A percentile compares a stretch with the other conserved stretches of the same genome.
Evolutionary conservation across 2,888 invertebrate species (phyloP).

Genomic region (Ethmia dodecea): DNA sequence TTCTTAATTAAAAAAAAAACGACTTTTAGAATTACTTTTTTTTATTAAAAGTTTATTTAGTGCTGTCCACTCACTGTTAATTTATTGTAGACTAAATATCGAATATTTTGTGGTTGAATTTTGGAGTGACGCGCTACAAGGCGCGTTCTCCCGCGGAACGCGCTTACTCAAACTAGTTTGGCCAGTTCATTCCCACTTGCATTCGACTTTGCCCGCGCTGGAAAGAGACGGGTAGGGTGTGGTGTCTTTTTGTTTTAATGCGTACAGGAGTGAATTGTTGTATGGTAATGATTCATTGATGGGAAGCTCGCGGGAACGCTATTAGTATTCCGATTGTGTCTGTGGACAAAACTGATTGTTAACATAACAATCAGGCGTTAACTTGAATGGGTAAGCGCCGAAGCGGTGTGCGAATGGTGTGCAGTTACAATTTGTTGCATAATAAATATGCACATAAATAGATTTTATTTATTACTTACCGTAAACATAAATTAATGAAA

Average conservation of each 20-base stretch:
- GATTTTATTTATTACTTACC: too few species aligned
- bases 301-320: constrained; percentile 11
- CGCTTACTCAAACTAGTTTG: constrained; percentile 27
- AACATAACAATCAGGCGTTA: too few species aligned
- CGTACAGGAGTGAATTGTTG: constrained; percentile 11
- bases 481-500: too few species aligned
- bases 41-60: too few species aligned
- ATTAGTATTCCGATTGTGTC: constrained; percentile 11
- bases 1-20: background rate
- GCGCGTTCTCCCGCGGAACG: constrained; percentile 23
- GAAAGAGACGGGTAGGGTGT: background rate
- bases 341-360: background rate
- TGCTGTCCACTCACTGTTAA: too few species aligned
- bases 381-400: too few species aligned
- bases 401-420: too few species aligned
- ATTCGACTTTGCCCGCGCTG: constrained; percentile 8
- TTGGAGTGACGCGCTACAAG: constrained; percentile 14
- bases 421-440: too few species aligned
- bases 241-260: constrained; percentile 8
- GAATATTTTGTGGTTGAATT: background rate
- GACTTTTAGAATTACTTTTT: background rate
- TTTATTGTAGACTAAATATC: background rate
- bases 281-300: constrained; percentile 22
- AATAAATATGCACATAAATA: too few species aligned
- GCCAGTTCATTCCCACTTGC: constrained; percentile 17